Evolutionary conservation across 2,888 invertebrate genomes (phyloP).

Genomic region (Dryocosmus kuriphilus): DNA sequence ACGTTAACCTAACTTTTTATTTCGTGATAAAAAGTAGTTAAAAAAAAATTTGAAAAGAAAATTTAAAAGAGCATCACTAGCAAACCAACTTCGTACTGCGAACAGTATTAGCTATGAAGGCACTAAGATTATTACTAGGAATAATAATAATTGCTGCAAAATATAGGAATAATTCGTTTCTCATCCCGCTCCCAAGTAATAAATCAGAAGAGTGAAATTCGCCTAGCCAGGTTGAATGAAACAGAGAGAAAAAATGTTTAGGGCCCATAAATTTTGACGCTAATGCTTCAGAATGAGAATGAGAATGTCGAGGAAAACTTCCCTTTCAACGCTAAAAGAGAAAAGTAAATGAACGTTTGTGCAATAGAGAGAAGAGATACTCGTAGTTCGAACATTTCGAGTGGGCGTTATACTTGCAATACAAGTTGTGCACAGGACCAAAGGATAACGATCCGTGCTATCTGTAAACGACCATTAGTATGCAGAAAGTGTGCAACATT

Average conservation of each 20-base stretch:
- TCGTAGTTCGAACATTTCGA: neutral
- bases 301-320: slow-evolving; percentile 12
- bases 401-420: slow-evolving; percentile 32
- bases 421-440: slow-evolving; percentile 34
- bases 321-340: neutral
- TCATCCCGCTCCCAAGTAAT: too few relatives aligned
- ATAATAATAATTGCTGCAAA: too few relatives aligned
- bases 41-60: too few relatives aligned
- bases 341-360: neutral
- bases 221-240: neutral
- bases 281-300: slow-evolving; percentile 27
- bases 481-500: slow-evolving; percentile 29
- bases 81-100: too few relatives aligned
- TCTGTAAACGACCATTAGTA: slow-evolving; percentile 30
- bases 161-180: too few relatives aligned
- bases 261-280: slow-evolving; percentile 5
- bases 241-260: neutral
- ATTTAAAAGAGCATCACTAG: too few relatives aligned
- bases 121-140: too few relatives aligned
- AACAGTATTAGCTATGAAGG: too few relatives aligned
- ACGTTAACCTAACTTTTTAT: too few relatives aligned
- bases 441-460: slow-evolving; percentile 31
- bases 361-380: neutral
- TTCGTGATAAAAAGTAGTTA: too few relatives aligned
- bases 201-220: neutral